Conservation (phyloP, 2,113 vertebrate species). For the Nesoenas mayeri region DNA sequence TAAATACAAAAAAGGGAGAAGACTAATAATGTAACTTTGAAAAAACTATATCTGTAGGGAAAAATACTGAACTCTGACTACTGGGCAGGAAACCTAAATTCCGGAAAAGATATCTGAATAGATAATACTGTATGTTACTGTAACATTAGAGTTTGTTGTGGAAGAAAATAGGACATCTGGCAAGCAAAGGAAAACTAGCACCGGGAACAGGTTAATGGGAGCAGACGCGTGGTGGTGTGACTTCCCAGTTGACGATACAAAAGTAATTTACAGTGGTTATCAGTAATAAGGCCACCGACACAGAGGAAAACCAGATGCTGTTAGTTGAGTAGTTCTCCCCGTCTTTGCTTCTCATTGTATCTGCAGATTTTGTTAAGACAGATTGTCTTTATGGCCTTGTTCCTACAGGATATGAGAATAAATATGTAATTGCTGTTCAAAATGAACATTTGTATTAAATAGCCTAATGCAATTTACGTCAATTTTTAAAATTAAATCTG, state of each 20-base stretch:
- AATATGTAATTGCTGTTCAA: not conserved
- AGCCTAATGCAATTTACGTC: constrained; percentile 38
- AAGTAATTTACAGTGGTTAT: not conserved
- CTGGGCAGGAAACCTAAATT: not conserved
- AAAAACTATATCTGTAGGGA: fast-evolving
- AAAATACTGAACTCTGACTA: not conserved
- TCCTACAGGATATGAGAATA: not conserved
- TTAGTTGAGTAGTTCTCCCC: not conserved
- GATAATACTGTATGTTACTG: not conserved
- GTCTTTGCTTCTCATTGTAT: not conserved
- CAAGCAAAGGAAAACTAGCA: not conserved
- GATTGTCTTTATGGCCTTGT: not conserved
- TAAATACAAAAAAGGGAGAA: not conserved
- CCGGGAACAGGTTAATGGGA: not conserved
- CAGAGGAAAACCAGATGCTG: not conserved
- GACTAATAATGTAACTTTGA: not conserved
- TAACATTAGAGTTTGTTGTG: not conserved
- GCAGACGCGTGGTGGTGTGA: not conserved
- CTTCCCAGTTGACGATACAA: not conserved
- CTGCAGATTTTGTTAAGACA: constrained; percentile 14
- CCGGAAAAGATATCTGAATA: not conserved
- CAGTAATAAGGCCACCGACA: not conserved
- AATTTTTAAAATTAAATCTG: not conserved
- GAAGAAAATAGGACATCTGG: not conserved
- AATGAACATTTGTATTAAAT: constrained; percentile 7